These are phyloP conservation scores for Punctoribates punctum DNA, from an alignment of 2,888 invertebrate genomes.

Conservation along the genomic window DNA sequence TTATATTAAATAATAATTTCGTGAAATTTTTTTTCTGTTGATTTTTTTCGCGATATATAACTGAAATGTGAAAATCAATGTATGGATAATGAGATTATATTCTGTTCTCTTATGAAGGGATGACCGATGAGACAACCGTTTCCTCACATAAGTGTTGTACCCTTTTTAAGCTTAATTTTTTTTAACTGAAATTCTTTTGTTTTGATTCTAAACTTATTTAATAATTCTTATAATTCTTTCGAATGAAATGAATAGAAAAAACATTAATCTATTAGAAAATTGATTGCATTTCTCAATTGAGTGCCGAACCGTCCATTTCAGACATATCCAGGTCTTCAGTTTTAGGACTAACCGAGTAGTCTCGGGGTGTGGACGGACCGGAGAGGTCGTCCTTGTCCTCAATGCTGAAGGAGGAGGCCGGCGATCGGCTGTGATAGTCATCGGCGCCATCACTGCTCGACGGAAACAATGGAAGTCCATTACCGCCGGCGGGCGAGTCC, in stretches of 20 bases:
- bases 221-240: background rate
- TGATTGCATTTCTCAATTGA: slow-evolving; percentile 20
- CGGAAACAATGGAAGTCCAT: slow-evolving; percentile 15
- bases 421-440: slow-evolving; percentile 33
- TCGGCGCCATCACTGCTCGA: slow-evolving; percentile 30
- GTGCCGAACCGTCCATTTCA: background rate
- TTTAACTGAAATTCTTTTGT: background rate
- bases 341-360: slow-evolving; percentile 19
- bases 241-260: background rate
- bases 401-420: slow-evolving; percentile 20
- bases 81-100: background rate
- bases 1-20: background rate
- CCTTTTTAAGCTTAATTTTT: background rate
- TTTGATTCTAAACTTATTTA: background rate
- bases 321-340: slow-evolving; percentile 17
- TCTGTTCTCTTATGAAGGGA: background rate
- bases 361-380: slow-evolving; percentile 2
- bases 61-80: background rate
- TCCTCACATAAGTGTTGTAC: slow-evolving; percentile 16
- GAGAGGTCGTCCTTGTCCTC: slow-evolving; percentile 15
- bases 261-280: background rate
- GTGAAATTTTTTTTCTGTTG: background rate
- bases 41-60: background rate
- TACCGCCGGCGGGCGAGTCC: slow-evolving; percentile 16
- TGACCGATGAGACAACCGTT: background rate